Evolutionary conservation across 2,113 vertebrate genomes (phyloP).

Genomic region (Lanius collurio): DNA sequence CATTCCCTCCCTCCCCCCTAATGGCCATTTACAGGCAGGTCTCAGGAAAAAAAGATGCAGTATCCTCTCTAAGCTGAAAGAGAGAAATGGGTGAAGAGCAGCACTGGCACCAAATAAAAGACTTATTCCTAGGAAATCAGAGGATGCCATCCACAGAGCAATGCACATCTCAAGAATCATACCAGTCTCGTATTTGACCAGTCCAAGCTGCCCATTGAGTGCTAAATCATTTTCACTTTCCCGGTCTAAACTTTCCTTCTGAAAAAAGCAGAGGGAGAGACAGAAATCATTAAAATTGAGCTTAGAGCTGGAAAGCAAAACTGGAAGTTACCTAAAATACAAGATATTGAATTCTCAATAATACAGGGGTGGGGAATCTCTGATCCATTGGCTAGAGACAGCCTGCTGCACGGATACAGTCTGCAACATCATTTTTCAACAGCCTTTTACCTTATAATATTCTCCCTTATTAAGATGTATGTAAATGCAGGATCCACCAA

Average conservation of each 20-base stretch:
- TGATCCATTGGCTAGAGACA: conserved; percentile 8
- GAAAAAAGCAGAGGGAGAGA: conserved; percentile 40
- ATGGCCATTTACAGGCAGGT: conserved; percentile 71
- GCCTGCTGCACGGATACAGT: conserved; percentile 17
- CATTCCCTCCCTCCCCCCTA: conserved; percentile 37
- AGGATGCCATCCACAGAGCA: conserved; percentile 31
- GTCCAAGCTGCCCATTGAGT: conserved; percentile 12
- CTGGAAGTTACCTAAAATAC: conserved; percentile 13
- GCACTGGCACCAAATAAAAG: conserved; percentile 14
- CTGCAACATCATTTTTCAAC: not conserved
- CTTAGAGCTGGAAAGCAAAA: conserved; percentile 33
- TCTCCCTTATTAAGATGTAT: conserved; percentile 14
- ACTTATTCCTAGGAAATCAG: conserved; percentile 3
- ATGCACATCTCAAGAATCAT: not conserved
- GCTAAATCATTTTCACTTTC: not conserved
- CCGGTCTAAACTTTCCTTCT: not conserved
- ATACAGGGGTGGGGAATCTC: conserved; percentile 52
- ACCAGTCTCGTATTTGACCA: not conserved
- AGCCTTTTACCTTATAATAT: not conserved
- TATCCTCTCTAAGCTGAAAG: conserved; percentile 66
- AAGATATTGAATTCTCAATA: not conserved
- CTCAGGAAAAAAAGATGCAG: conserved; percentile 68
- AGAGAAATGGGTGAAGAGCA: conserved; percentile 9
- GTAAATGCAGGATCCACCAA: conserved; percentile 60
- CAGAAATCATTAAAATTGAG: conserved; percentile 4